Evolutionary conservation across 2,888 invertebrate species (phyloP), one percentile per base, ranked within the genome.

Genomic region (Epistrophe eligans): DNA sequence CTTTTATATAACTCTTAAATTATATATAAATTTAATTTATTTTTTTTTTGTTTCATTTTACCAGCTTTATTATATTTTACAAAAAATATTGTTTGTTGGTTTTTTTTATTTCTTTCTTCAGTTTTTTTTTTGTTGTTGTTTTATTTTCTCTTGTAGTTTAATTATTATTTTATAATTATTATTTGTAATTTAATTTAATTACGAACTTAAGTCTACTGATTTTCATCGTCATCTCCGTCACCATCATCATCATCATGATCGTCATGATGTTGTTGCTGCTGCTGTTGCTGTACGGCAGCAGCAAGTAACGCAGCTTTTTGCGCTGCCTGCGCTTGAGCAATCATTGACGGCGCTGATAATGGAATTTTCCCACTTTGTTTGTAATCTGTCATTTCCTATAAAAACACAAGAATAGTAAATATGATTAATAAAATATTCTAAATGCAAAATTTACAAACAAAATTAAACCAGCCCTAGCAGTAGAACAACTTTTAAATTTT

Each of bases 281-380:
- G 92, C 80, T 91, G 90, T 83, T 92, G 92, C 77, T 88, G 88
- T 74, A 91, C 92, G 87, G 92, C 92, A 81, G 91, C 92, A 57
- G 92, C 93, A 83, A 92, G 90, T 91, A 92, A 91, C 89, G 92
- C 92, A 71, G 92, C 92, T 89, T 92, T 92, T 89, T 92, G 92
- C 89, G 91, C 92, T 87, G 91, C 90, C 85, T 91, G 91, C 70
- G 91, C 91, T 90, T 92, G 92, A 88, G 92, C 92, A 90, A 92
- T 92, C 92, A 93, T 93, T 88, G 92, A 92, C 88, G 92, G 93
- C 84, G 92, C 92, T 84, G 93, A 92, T 91, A 92, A 90, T 90
- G 93, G 91, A 88, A 93, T 92, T 91, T 93, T 93, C 91, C 93
- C 93, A 89, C 92, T 92, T 89, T 92, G 92, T 90, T 93, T 93